A percentile compares a stretch with the other conserved stretches of the same genome.
These are phyloP conservation scores for Rhynchotus rufescens DNA, from an alignment of 2,797 vertebrate species.

Conservation along the genomic window DNA sequence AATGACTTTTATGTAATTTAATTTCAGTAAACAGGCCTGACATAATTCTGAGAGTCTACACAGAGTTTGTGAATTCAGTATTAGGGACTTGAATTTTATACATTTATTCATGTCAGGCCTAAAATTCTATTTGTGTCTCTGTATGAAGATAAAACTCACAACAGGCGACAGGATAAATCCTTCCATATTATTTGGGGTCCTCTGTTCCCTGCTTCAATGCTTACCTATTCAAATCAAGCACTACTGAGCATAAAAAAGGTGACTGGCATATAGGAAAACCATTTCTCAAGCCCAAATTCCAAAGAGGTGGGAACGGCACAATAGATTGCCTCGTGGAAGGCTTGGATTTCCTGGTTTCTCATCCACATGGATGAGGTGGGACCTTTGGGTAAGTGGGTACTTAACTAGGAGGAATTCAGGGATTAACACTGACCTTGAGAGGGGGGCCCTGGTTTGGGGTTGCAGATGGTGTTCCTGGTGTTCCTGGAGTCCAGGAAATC, in stretches of 20 bases:
- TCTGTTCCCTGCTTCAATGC: neutral
- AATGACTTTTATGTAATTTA: slow-evolving; percentile 43
- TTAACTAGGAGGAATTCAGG: neutral
- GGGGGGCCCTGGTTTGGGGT: neutral
- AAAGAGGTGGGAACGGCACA: neutral
- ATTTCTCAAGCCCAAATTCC: neutral
- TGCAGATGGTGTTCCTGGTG: neutral
- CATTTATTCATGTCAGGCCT: slow-evolving; percentile 39
- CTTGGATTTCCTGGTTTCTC: neutral
- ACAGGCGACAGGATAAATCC: neutral
- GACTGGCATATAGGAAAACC: neutral
- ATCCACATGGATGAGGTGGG: neutral
- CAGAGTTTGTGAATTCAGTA: slow-evolving; percentile 28
- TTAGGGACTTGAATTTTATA: slow-evolving; percentile 38
- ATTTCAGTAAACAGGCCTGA: slow-evolving; percentile 56
- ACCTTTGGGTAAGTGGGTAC: neutral
- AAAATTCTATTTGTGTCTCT: slow-evolving; percentile 16
- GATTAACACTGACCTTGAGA: neutral
- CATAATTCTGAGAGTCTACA: slow-evolving; percentile 39
- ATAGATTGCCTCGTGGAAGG: neutral
- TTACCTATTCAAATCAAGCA: neutral
- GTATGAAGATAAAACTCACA: slow-evolving; percentile 15
- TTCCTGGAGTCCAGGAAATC: neutral
- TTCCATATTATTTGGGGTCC: neutral
- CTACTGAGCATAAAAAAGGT: neutral